These are phyloP conservation scores for Mylabris phalerata DNA, from an alignment of 1,140 invertebrate genomes.

Conservation along the genomic window DNA sequence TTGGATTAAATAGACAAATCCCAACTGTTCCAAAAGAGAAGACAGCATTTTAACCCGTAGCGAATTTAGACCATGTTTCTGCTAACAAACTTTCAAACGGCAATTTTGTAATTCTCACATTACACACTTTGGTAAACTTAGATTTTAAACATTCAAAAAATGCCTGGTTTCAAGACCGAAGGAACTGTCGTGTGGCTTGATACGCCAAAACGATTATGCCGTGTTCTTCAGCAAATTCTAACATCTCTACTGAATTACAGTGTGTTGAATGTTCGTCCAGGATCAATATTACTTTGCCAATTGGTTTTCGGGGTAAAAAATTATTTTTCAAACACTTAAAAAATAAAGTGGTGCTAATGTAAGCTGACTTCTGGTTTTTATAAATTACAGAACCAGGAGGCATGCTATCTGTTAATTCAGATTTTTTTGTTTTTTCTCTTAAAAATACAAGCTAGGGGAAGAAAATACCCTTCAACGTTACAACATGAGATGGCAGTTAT, in stretches of 20 bases:
- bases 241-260: slow-evolving; percentile 1
- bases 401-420: slow-evolving; percentile 21
- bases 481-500: slow-evolving; percentile 36
- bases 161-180: not conserved
- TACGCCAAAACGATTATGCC: slow-evolving; percentile 3
- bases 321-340: slow-evolving; percentile 7
- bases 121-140: too few species aligned
- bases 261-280: not conserved
- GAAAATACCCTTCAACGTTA: slow-evolving; percentile 25
- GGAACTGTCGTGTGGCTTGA: slow-evolving; percentile 7
- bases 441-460: slow-evolving; percentile 22
- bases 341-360: slow-evolving; percentile 1
- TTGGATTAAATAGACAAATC: too few species aligned
- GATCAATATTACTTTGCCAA: not conserved
- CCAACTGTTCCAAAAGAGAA: too few species aligned
- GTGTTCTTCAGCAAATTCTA: slow-evolving; percentile 1
- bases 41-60: too few species aligned
- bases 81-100: too few species aligned
- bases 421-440: slow-evolving; percentile 32
- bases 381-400: slow-evolving; percentile 2
- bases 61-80: too few species aligned
- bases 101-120: too few species aligned
- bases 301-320: slow-evolving; percentile 5
- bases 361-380: slow-evolving; percentile 2
- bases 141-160: not conserved